Evolutionary conservation across 2,888 invertebrate genomes (phyloP), one percentile per base, ranked within the genome.

Genomic region (Beris morrisii): DNA sequence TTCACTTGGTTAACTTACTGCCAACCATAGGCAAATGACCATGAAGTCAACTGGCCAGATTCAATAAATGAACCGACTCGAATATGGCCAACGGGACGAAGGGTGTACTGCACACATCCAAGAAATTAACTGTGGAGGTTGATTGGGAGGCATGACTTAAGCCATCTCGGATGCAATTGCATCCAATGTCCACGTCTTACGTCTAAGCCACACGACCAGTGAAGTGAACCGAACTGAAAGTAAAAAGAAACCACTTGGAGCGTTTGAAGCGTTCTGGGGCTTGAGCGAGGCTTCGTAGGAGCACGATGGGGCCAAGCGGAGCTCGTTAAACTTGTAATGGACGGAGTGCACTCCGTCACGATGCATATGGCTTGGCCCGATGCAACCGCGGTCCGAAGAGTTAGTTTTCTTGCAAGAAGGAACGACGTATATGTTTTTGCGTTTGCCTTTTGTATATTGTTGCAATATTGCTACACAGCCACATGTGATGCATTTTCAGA

Each of bases 81-180:
- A 12, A 30, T 31, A n/a, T 54, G 12, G 12, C 12, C 22, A 32
- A 9, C 31, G 12, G 31, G 5, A 54, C 31, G n/a, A 11, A 12
- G 6, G 31, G n/a, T 31, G 30, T n/a, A 12, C 31, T n/a, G 22
- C 32, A 31, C 22, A 54, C 30, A 12, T 54, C 12, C 3, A 54
- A 31, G 31, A 11, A n/a, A 54, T 32, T 12, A 12, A 54, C 31
- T 53, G 9, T 11, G 9, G 4, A 7, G 30, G 53, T 32, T 54
- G 5, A 32, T 4, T 32, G 31, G 52, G 15, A 28, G 28, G 54
- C 52, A 52, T 28, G 52, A 28, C 52, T 52, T 28, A 15, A 52
- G 28, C 54, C 54, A 54, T 54, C 54, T 54, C 31, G 32, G n/a
- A 31, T 54, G n/a, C 54, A 54, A 54, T 54, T 31, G 54, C 54